Evolutionary conservation across 1,140 invertebrate species (phyloP), one percentile per base, ranked within the genome.

Genomic region (Triops cancriformis): DNA sequence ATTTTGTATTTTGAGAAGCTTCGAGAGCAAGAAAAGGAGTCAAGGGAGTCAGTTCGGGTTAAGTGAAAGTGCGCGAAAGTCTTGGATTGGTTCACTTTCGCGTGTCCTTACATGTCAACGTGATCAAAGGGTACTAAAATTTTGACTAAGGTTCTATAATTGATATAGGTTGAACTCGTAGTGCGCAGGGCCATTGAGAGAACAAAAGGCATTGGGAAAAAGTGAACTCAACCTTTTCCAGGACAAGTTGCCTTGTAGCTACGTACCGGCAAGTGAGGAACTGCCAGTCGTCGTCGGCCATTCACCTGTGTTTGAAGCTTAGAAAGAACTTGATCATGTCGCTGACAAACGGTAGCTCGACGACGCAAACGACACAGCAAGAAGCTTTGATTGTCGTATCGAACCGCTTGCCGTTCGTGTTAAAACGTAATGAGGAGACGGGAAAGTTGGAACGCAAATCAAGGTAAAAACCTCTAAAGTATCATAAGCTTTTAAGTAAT

Each of bases 341-440:
- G 6, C 26, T 11, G 43, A 18, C 12, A 26, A 45, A 43, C n/a
- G 27, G 42, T 45, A 11, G 11, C 31, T 4, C 18, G 90, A 89
- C 81, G 92, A 89, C 81, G 90, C 26, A 42, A 18, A 18, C 45
- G 75, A n/a, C 7, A 26, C 3, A 80, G 82, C 7, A 76, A 79
- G 10, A 81, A 43, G 76, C 80, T 18, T 75, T 96, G 88, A 94
- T 96, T 82, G 93, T 96, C 78, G 93, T 96, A 74, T 94, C 93
- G 80, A 96, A 95, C 87, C 87, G 94, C 81, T 86, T 96, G 82
- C 94, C 94, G 9, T 95, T 96, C 85, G 91, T 95, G 79, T 85
- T 96, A 42, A 90, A 90, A 82, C 88, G 90, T 82, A 90, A 93
- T 85, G 86, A 90, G 72, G 85, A 86, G 80, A 90, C 90, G 75